phyloP scores from a whole-genome alignment of 2,888 invertebrate species.

The Pristionchus fissidentatus region DNA sequence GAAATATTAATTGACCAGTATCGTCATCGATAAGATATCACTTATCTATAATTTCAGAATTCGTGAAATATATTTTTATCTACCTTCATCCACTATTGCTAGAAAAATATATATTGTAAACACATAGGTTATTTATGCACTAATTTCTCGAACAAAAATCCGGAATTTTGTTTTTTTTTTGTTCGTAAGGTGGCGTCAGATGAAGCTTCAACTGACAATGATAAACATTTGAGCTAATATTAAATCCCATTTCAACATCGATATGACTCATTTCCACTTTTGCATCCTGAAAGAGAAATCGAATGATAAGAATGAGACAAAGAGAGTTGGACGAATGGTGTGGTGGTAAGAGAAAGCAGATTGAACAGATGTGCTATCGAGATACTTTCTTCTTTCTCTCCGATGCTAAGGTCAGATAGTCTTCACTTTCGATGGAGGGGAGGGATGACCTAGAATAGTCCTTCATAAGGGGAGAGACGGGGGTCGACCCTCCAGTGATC shows the following conservation, averaged over 20 bases:
- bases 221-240: background rate
- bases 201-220: no score
- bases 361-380: background rate
- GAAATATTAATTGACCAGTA: no score
- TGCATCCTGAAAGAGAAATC: background rate
- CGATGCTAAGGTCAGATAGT: constrained; percentile 43
- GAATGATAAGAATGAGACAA: background rate
- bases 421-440: constrained; percentile 24
- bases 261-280: background rate
- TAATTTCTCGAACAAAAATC: no score
- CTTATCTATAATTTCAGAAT: no score
- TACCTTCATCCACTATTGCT: no score
- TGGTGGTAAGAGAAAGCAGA: background rate
- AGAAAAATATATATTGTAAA: no score
- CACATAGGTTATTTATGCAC: no score
- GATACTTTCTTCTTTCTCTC: background rate
- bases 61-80: no score
- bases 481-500: background rate
- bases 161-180: no score
- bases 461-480: constrained; percentile 14
- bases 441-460: constrained; percentile 44
- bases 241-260: background rate
- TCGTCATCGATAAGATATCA: no score
- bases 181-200: no score
- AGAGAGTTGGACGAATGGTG: background rate